phyloP scores from a whole-genome alignment of 2,113 vertebrate species.

The Isichthys henryi region DNA sequence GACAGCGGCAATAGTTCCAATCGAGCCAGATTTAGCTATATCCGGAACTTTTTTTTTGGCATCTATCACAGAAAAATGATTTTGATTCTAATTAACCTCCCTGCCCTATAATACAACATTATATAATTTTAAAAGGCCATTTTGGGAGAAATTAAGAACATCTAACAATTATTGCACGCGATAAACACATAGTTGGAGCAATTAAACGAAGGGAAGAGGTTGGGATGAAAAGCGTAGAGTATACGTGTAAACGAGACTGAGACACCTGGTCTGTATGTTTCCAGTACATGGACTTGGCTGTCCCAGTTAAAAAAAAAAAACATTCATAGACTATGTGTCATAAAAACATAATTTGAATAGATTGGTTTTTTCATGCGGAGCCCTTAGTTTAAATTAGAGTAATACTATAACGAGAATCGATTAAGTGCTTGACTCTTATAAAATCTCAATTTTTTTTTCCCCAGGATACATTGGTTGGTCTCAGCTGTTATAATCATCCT shows the following conservation, averaged over 20 bases:
- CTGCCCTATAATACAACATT: background rate
- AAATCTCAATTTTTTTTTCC: background rate
- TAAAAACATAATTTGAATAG: background rate
- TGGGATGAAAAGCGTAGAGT: background rate
- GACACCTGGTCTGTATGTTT: background rate
- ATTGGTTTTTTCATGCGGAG: background rate
- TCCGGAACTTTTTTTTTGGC: background rate
- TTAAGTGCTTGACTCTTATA: background rate
- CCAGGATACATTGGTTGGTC: background rate
- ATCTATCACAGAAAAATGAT: background rate
- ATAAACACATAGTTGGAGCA: background rate
- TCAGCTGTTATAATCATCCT: background rate
- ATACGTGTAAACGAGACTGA: too few relatives aligned
- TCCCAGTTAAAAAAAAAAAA: background rate
- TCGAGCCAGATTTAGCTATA: background rate
- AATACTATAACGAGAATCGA: background rate
- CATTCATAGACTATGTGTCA: background rate
- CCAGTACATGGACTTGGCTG: background rate
- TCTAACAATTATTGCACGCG: background rate
- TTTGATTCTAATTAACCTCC: background rate
- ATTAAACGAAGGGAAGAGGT: background rate
- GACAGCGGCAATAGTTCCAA: background rate
- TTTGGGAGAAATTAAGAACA: background rate
- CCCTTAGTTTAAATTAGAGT: background rate
- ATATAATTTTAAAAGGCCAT: background rate